Base-by-base conservation (phyloP, 2,797 vertebrate species). In the Sardinella longiceps region DNA sequence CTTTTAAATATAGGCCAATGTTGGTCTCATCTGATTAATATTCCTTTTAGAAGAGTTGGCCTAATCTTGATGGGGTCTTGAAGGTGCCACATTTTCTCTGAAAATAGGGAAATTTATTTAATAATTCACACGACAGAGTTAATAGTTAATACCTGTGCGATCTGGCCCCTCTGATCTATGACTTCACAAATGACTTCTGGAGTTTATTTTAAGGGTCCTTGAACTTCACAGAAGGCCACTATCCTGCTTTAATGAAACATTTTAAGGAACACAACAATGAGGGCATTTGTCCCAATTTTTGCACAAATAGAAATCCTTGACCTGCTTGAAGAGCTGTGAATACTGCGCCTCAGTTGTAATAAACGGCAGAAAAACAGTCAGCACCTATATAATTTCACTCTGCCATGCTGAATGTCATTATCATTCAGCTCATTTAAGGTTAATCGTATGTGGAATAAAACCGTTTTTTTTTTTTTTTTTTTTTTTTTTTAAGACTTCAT, bases 91-190 rank as follows among this genome's bases (percentile, higher is more conserved):
- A 7, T 43, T 77, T 77, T 77, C 70, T 77, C 70, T 77, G 70
- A 77, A 77, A 77, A 77, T 43, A 33, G 37, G 37, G 70, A 77
- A 23, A 77, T 77, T 77, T 77, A 77, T 77, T 77, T 77, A 77
- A 77, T 77, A 77, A 77, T 77, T 77, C 15, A 77, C 70, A 39
- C 23, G 37, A 23, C 18, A 1, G 20, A 77, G 70, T 77, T 77
- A 77, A 77, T 77, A 77, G 37, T 77, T 77, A 77, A 77, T 77
- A 77, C 33, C 70, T 77, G 33, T 77, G 37, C n/a, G 70, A 77
- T 77, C 70, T 77, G 37, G 37, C 70, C 37, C 70, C 37, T 43
- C 70, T 77, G 70, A 77, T 77, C 70, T 43, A 77, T 77, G 70
- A 77, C 70, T 39, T 77, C 37, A 77, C 39, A 77, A 77, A 77